Base-by-base conservation (phyloP, 2,797 vertebrate genomes). In the Enteromius viviparus region DNA sequence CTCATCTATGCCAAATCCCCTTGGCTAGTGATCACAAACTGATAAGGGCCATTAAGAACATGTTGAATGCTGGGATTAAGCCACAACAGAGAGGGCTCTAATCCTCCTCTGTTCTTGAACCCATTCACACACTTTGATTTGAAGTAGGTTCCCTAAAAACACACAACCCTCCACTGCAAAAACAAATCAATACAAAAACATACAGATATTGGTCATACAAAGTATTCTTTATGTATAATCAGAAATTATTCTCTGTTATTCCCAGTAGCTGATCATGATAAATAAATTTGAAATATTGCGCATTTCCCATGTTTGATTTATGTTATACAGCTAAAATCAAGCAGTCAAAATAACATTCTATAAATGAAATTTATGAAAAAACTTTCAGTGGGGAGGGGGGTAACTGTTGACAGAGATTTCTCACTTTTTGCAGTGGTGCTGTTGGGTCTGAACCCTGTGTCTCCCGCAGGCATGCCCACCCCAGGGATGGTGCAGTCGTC, bases 61-160 rank as follows among this genome's bases (percentile, higher is more conserved):
- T 45, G 60, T 90, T 90, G 91, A 90, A 89, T 88, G 53, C 85
- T 87, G 89, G 91, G 93, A 94, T 94, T 93, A 94, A 94, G 93
- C 91, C 91, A 93, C 90, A 94, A 92, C 92, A 92, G 88, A 92
- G 88, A 89, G 89, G 85, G 88, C 88, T 88, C 87, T 92, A 92
- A 93, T 91, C 93, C 40, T 45, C 40, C 40, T 89, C 87, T 75
- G 40, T 10, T 15, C 62, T 78, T 74, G 85, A 89, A 83, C 88
- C 15, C 42, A 81, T 62, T 64, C 42, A 51, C 69, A 74, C 45
- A 64, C 26, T 37, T 58, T 42, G n/a, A 80, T 80, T 70, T 42
- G 21, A n/a, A 80, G 65, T 29, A 40, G 17, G 51, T 19, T 71
- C 34, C 51, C 26, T 53, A 9, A 49, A 64, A 53, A 21, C 71